A percentile compares a stretch with the other conserved stretches of the same genome.
Evolutionary conservation across 2,888 invertebrate genomes (phyloP).

Genomic region (Nomada fabriciana): DNA sequence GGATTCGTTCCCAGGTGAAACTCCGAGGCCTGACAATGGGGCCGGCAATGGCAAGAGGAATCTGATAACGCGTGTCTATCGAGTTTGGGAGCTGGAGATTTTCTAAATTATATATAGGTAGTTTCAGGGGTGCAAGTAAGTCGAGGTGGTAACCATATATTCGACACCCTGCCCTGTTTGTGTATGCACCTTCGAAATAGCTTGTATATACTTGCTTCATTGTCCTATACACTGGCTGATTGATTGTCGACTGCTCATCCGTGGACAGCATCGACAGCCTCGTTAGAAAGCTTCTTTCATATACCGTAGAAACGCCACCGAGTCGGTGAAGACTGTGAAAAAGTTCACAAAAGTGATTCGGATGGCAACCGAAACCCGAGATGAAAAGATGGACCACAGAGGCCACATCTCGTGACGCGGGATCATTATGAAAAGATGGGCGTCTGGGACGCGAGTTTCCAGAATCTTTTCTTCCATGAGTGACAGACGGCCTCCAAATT

Average conservation of each 20-base stretch:
- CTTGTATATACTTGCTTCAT: neutral
- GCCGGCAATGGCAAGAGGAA: no score
- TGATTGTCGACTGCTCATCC: neutral
- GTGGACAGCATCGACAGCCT: neutral
- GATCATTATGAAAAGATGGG: conserved; percentile 60
- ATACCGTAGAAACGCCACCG: neutral
- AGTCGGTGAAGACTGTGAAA: neutral
- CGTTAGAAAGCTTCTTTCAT: neutral
- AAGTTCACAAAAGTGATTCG: neutral
- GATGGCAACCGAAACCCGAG: conserved; percentile 43
- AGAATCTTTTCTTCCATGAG: conserved; percentile 68
- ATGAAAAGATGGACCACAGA: conserved; percentile 17
- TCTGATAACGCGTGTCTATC: no score
- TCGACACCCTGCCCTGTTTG: no score
- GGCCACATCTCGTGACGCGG: conserved; percentile 25
- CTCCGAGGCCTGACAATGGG: conserved; percentile 15
- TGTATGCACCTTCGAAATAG: no score
- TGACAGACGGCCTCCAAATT: conserved; percentile 76
- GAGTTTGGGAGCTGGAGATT: no score
- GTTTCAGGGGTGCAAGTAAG: no score
- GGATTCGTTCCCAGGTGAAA: conserved; percentile 73
- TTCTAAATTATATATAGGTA: no score
- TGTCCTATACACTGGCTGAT: neutral
- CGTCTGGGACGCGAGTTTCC: conserved; percentile 54
- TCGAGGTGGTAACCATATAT: no score